Conservation (phyloP, 2,888 invertebrate species). For the Sminthurinus aureus region DNA sequence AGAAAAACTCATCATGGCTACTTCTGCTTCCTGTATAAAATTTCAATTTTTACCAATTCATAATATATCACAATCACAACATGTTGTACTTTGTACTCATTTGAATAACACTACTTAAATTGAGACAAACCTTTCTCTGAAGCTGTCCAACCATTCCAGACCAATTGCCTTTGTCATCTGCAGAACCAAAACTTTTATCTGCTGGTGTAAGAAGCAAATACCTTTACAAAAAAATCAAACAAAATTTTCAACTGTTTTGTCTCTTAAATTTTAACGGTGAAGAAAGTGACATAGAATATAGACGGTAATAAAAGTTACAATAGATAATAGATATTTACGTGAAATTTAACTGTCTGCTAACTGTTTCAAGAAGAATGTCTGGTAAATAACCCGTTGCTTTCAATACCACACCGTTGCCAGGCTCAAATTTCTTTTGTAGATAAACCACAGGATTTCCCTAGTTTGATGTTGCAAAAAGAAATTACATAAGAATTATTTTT, state of each 20-base stretch:
- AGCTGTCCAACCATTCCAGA: slow-evolving; percentile 58
- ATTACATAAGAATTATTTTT: not conserved
- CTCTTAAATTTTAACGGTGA: no score
- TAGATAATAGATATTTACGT: slow-evolving; percentile 43
- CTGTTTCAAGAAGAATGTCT: slow-evolving; percentile 52
- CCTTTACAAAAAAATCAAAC: slow-evolving; percentile 33
- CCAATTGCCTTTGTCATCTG: slow-evolving; percentile 52
- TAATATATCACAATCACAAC: no score
- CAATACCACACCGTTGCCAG: not conserved
- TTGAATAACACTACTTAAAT: not conserved
- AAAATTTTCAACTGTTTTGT: no score
- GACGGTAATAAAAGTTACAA: no score
- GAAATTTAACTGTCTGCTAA: slow-evolving; percentile 53
- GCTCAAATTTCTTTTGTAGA: slow-evolving; percentile 23
- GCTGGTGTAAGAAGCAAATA: slow-evolving; percentile 46
- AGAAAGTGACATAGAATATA: no score
- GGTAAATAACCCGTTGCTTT: slow-evolving; percentile 52
- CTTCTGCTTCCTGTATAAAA: slow-evolving; percentile 50
- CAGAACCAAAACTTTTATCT: slow-evolving; percentile 52
- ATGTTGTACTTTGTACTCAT: not conserved
- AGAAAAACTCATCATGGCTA: slow-evolving; percentile 57
- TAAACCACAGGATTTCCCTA: slow-evolving; percentile 56
- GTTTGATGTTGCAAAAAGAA: not conserved
- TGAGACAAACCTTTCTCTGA: slow-evolving; percentile 47
- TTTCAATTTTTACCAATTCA: no score